phyloP scores from a whole-genome alignment of 1,140 invertebrate species.

The Asbolus verrucosus region DNA sequence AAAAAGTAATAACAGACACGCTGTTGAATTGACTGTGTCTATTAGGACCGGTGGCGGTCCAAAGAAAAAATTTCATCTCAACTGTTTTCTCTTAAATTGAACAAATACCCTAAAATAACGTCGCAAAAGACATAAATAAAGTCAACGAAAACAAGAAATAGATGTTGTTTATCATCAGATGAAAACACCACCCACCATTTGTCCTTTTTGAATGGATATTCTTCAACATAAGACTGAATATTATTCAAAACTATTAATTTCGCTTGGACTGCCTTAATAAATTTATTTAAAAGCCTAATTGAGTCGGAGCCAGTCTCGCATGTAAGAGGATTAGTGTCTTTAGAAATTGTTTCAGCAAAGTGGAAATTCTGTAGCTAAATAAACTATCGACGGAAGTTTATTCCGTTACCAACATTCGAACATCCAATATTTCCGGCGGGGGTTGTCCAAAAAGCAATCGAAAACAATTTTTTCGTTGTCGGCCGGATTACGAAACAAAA shows the following conservation, averaged over 20 bases:
- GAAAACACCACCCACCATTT: neutral
- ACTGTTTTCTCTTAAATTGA: conserved; percentile 24
- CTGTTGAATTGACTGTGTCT: too few species aligned
- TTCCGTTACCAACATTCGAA: too few species aligned
- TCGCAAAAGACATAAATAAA: neutral
- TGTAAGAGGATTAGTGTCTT: conserved; percentile 28
- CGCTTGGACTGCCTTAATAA: conserved; percentile 1
- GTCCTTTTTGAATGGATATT: too few species aligned
- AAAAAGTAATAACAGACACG: too few species aligned
- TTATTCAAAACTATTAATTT: conserved; percentile 21
- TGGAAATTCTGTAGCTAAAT: conserved; percentile 6
- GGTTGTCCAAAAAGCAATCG: too few species aligned
- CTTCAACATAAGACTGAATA: too few species aligned
- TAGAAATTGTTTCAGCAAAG: conserved; percentile 29
- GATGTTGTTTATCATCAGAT: neutral
- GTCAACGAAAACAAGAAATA: neutral
- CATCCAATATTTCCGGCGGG: too few species aligned
- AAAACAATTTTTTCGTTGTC: too few species aligned
- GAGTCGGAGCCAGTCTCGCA: conserved; percentile 9
- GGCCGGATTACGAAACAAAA: too few species aligned
- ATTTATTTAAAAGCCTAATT: conserved; percentile 27
- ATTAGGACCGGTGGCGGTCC: conserved; percentile 12
- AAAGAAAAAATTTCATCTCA: neutral
- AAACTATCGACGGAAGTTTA: neutral
- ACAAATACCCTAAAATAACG: conserved; percentile 4